Conservation (phyloP, 1,140 invertebrate species). For the Drosophila kohkoa region DNA sequence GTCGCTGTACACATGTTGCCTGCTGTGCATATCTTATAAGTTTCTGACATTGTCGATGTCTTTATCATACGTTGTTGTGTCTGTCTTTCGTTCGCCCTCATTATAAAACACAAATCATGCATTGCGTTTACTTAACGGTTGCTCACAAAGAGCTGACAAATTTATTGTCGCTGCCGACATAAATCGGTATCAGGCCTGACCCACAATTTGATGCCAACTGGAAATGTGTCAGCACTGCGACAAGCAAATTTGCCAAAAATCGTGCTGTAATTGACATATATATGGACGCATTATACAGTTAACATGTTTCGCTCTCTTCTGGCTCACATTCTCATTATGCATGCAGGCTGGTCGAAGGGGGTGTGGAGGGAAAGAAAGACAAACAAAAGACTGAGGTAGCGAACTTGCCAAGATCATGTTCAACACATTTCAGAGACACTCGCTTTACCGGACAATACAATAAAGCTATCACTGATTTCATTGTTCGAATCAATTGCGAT, state of each 20-base stretch:
- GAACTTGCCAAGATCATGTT: constrained; percentile 42
- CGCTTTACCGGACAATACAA: background rate
- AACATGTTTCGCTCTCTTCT: constrained; percentile 32
- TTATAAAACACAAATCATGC: constrained; percentile 82
- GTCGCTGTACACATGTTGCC: background rate
- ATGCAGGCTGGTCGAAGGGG: constrained; percentile 21
- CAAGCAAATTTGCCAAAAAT: constrained; percentile 72
- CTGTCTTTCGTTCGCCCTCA: constrained; percentile 60
- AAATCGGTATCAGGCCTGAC: constrained; percentile 72
- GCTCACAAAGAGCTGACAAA: constrained; percentile 70
- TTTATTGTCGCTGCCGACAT: constrained; percentile 77
- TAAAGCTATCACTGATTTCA: background rate
- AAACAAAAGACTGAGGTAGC: constrained; percentile 63
- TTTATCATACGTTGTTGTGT: constrained; percentile 17
- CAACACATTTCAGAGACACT: constrained; percentile 1
- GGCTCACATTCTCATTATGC: constrained; percentile 69
- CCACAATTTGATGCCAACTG: constrained; percentile 38
- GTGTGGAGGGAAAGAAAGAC: background rate
- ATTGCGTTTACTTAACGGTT: constrained; percentile 80
- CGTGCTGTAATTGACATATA: constrained; percentile 81
- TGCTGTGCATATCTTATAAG: constrained; percentile 65
- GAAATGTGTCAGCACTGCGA: constrained; percentile 67
- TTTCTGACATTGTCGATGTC: constrained; percentile 35
- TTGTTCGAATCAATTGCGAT: constrained; percentile 6
- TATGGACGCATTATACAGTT: constrained; percentile 58